Evolutionary conservation across 2,797 vertebrate species (phyloP), one percentile per base, ranked within the genome.

Genomic region (Argentina silus): DNA sequence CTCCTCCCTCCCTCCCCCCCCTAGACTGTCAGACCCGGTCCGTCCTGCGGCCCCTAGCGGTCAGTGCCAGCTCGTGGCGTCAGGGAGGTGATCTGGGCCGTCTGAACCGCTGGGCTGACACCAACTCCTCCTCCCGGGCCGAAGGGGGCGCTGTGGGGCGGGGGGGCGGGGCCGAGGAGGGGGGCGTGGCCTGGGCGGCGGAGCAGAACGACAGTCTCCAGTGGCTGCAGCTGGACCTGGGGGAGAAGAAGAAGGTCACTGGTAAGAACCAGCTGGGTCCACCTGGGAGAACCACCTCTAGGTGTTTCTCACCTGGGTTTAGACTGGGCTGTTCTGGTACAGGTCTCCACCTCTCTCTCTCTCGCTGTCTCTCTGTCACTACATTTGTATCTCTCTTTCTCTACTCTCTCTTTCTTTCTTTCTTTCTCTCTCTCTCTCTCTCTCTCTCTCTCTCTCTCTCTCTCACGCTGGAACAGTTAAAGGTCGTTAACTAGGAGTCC

Each of bases 141-240:
- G 84, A 27, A 83, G 76, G 55, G 68, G 36, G 10, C 17, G 11
- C n/a, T 14, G 53, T n/a, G 6, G 42, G 23, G 71, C 0, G 93
- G 93, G 10, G 93, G 93, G 10, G 83, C 91, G 0, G 91, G 42
- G 6, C 51, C 12, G 42, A 10, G 42, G 61, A 23, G 19, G 43
- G 0, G 91, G 90, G 1, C 27, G 76, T 1, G 86, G 11, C 71
- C 0, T 94, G 93, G 94, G 92, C 90, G 9, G 82, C 92, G 0
- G 92, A 91, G 19, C 83, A 91, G 50, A 90, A 85, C 61, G 83
- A 78, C 76, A 81, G 55, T 43, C 78, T 76, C 15, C 92, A 89
- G 27, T 96, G 93, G 94, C 66, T 96, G 45, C 91, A 94, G 82
- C 93, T 96, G 74, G 95, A 96, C 85, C 84, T 96, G 47, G 93